Conservation (phyloP, 1,140 invertebrate genomes). For the Hylyphantes graminicola region DNA sequence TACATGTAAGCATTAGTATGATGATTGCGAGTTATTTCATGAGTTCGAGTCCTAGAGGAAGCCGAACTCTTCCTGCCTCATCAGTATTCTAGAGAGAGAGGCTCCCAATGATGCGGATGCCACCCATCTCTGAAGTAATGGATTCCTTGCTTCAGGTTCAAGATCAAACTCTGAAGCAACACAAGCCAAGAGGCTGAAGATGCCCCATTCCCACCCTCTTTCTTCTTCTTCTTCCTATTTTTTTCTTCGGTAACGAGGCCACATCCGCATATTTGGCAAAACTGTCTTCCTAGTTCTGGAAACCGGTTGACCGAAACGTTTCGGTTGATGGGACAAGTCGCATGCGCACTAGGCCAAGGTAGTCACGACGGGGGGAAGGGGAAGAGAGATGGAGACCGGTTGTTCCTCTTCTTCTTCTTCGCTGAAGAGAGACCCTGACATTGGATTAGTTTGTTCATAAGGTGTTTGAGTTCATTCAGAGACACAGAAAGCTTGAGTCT, state of each 20-base stretch:
- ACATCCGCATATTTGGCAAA: constrained; percentile 58
- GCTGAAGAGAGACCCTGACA: constrained; percentile 41
- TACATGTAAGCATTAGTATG: no score
- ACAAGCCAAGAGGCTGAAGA: constrained; percentile 15
- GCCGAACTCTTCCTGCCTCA: constrained; percentile 16
- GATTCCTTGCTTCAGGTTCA: constrained; percentile 23
- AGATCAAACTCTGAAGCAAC: constrained; percentile 29
- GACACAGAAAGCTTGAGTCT: not conserved
- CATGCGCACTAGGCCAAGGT: constrained; percentile 55
- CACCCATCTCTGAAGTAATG: constrained; percentile 11
- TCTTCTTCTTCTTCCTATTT: constrained; percentile 8
- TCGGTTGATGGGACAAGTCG: constrained; percentile 45
- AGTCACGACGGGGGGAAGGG: constrained; percentile 18
- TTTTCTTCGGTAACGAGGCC: constrained; percentile 43
- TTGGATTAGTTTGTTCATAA: constrained; percentile 35
- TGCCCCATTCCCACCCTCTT: constrained; percentile 29
- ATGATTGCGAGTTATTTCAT: no score
- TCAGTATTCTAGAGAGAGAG: constrained; percentile 23
- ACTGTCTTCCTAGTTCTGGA: constrained; percentile 52
- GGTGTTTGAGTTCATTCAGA: constrained; percentile 36
- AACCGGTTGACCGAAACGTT: constrained; percentile 48
- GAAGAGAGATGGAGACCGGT: constrained; percentile 29
- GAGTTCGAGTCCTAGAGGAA: no score
- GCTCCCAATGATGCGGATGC: not conserved
- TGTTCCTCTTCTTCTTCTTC: not conserved